phyloP scores from a whole-genome alignment of 2,888 invertebrate genomes.

The Ichneumoninae sp. region DNA sequence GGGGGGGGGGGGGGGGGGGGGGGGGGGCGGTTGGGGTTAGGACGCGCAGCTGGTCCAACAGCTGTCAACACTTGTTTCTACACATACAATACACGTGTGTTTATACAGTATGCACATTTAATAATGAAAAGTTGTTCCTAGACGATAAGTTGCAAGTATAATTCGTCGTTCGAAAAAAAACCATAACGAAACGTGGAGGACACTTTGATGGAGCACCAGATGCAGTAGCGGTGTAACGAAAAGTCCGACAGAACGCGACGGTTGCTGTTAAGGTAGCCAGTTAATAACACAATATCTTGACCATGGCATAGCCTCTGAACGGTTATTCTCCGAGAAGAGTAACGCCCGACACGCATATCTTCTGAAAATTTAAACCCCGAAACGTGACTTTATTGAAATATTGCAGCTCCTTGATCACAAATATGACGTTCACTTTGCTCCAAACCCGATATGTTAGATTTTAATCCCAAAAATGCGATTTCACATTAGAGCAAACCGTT shows the following conservation, averaged over 20 bases:
- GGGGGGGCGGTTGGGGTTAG: slow-evolving; percentile 51
- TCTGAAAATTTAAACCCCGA: too few species aligned
- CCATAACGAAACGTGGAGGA: background rate
- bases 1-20: slow-evolving; percentile 26
- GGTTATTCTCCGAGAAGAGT: too few species aligned
- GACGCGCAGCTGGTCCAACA: slow-evolving; percentile 62
- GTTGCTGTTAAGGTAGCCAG: slow-evolving; percentile 54
- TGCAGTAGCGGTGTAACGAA: slow-evolving; percentile 19
- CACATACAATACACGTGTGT: slow-evolving; percentile 13
- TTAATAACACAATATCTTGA: slow-evolving; percentile 65
- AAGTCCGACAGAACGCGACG: slow-evolving; percentile 54
- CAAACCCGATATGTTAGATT: too few species aligned
- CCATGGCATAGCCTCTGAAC: slow-evolving; percentile 3
- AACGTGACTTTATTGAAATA: too few species aligned
- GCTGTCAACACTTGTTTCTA: slow-evolving; percentile 59
- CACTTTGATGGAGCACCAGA: background rate
- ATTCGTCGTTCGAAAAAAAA: background rate
- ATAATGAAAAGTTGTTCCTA: slow-evolving; percentile 35
- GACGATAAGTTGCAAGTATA: background rate
- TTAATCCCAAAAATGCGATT: too few species aligned
- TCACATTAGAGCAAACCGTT: too few species aligned
- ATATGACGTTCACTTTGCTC: too few species aligned
- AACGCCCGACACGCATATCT: too few species aligned
- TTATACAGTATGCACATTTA: slow-evolving; percentile 30
- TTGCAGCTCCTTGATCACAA: too few species aligned